Evolutionary conservation across 2,113 vertebrate genomes (phyloP).

Genomic region (Paracanthobrama guichenoti): DNA sequence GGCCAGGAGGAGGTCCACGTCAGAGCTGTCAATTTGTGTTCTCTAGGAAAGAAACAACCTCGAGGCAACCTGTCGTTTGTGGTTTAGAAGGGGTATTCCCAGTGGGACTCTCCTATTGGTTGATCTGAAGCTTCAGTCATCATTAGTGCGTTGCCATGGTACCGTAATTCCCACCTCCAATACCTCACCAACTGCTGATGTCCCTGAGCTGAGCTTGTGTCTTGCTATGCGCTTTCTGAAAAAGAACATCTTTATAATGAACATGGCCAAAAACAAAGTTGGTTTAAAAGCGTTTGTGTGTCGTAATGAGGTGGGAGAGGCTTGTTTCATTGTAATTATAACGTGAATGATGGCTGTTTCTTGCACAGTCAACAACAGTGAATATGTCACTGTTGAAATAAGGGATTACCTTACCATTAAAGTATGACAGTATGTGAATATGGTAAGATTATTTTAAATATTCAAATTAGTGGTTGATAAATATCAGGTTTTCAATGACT

Average conservation of each 20-base stretch:
- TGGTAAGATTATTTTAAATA: too few relatives aligned
- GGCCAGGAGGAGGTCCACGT: conserved; percentile 11
- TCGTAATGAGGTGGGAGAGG: too few relatives aligned
- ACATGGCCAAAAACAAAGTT: too few relatives aligned
- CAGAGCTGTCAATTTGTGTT: conserved; percentile 42
- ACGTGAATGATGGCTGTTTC: too few relatives aligned
- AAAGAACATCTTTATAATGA: too few relatives aligned
- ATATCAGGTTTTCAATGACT: background rate
- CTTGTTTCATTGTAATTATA: too few relatives aligned
- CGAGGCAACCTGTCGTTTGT: conserved; percentile 2
- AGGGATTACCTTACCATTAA: too few relatives aligned
- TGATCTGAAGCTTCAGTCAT: conserved; percentile 17
- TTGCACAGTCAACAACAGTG: too few relatives aligned
- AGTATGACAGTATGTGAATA: too few relatives aligned
- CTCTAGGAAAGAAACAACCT: conserved; percentile 34
- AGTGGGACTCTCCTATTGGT: conserved; percentile 20
- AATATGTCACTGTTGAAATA: too few relatives aligned
- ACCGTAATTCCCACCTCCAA: background rate
- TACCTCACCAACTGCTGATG: background rate
- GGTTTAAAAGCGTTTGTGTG: background rate
- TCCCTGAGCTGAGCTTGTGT: background rate
- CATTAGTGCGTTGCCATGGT: conserved; percentile 41
- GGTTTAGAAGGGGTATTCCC: background rate
- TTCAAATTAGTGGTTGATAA: background rate
- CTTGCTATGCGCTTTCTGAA: too few relatives aligned